Evolutionary conservation across 2,888 invertebrate species (phyloP).

Genomic region (Brachypterus glaber): DNA sequence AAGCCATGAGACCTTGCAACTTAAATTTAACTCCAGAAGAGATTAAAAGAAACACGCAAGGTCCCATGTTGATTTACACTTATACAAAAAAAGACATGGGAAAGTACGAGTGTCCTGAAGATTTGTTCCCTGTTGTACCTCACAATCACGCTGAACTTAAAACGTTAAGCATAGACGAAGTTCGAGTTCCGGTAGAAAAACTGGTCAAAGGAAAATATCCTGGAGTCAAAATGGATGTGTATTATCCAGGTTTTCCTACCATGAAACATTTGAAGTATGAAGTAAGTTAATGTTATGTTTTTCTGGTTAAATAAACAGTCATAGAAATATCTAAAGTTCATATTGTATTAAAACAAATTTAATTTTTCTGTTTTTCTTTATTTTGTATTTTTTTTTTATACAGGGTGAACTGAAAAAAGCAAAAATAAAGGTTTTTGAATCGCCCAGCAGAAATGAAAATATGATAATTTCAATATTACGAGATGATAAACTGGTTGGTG

Average conservation of each 20-base stretch:
- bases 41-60: conserved; percentile 66
- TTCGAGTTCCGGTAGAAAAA: conserved; percentile 48
- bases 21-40: conserved; percentile 60
- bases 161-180: conserved; percentile 46
- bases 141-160: conserved; percentile 48
- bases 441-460: conserved; percentile 65
- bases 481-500: conserved; percentile 36
- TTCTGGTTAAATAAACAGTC: neutral
- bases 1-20: conserved; percentile 66
- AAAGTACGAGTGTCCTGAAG: conserved; percentile 46
- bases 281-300: conserved; percentile 43
- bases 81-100: conserved; percentile 54
- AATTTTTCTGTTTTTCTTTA: neutral
- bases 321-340: neutral
- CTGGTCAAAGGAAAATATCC: conserved; percentile 63
- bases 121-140: conserved; percentile 53
- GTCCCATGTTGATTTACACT: conserved; percentile 76
- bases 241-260: conserved; percentile 89
- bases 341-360: neutral
- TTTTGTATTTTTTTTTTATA: neutral
- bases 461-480: conserved; percentile 64
- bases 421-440: conserved; percentile 80
- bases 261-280: conserved; percentile 73
- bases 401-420: conserved; percentile 48
- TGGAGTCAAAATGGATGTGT: conserved; percentile 56